Evolutionary conservation across 1,140 invertebrate species (phyloP).

Genomic region (Drosophila watanabei): DNA sequence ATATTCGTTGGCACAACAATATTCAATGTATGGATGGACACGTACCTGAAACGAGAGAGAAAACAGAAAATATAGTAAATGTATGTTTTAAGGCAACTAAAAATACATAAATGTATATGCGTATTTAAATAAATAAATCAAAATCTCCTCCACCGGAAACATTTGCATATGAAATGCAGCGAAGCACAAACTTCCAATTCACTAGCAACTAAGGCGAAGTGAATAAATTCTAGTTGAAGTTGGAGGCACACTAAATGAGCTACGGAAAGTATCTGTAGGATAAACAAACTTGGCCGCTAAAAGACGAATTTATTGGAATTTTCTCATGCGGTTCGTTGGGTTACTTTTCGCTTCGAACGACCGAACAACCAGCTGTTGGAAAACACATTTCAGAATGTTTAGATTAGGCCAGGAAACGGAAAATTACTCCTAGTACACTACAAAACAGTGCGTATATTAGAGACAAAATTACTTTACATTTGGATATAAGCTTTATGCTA

Average conservation of each 20-base stretch:
- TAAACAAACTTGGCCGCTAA: constrained; percentile 46
- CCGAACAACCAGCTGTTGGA: constrained; percentile 39
- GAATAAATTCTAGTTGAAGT: constrained; percentile 33
- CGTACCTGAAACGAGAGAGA: constrained; percentile 53
- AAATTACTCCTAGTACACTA: constrained; percentile 18
- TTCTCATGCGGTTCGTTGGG: constrained; percentile 19
- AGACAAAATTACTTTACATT: neutral
- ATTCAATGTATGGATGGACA: constrained; percentile 47
- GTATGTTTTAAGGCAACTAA: constrained; percentile 8
- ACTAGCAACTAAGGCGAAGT: constrained; percentile 5
- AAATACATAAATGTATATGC: constrained; percentile 2
- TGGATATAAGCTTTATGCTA: neutral
- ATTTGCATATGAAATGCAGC: constrained; percentile 37
- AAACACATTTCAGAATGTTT: constrained; percentile 37
- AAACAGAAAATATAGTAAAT: constrained; percentile 5
- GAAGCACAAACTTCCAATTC: constrained; percentile 18
- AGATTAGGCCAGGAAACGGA: constrained; percentile 34
- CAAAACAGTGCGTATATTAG: neutral
- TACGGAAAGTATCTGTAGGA: constrained; percentile 26
- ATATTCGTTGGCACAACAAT: constrained; percentile 32
- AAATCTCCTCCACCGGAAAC: constrained; percentile 33
- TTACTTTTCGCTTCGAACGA: neutral
- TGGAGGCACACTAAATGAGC: constrained; percentile 35
- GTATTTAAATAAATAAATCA: constrained; percentile 38
- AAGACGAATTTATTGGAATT: constrained; percentile 46